Evolutionary conservation across 2,113 vertebrate species (phyloP).

Genomic region (Paedocypris sp.): DNA sequence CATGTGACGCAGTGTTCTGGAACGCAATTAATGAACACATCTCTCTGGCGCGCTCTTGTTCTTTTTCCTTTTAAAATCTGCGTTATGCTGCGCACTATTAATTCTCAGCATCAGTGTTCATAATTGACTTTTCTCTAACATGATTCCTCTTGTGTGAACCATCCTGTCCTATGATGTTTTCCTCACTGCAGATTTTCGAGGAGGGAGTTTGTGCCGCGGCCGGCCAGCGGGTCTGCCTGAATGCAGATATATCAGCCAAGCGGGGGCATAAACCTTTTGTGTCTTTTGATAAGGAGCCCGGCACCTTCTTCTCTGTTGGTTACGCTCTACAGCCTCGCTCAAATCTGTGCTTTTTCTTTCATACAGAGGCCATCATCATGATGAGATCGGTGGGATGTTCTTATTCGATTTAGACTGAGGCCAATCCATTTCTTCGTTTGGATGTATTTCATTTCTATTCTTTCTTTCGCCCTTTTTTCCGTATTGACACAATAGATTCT

Average conservation of each 20-base stretch:
- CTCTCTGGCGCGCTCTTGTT: constrained; percentile 28
- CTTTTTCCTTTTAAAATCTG: constrained; percentile 56
- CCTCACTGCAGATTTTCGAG: constrained; percentile 44
- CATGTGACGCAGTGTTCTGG: constrained; percentile 53
- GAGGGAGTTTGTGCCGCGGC: constrained; percentile 40
- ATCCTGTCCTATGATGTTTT: constrained; percentile 49
- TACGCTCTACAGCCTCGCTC: constrained; percentile 59
- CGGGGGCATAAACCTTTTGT: constrained; percentile 48
- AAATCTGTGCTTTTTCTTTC: constrained; percentile 58
- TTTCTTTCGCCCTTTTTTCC: constrained; percentile 31
- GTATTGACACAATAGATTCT: constrained; percentile 40
- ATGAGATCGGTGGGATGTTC: constrained; percentile 44
- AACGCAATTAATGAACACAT: constrained; percentile 61
- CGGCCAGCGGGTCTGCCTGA: constrained; percentile 30
- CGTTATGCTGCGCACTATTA: constrained; percentile 67
- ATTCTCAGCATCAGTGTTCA: constrained; percentile 56
- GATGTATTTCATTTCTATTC: constrained; percentile 54
- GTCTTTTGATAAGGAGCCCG: constrained; percentile 52
- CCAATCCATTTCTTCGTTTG: constrained; percentile 58
- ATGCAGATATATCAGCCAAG: constrained; percentile 43
- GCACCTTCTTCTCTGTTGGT: constrained; percentile 59
- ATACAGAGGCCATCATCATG: constrained; percentile 54
- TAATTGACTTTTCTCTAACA: constrained; percentile 72
- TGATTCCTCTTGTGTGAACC: constrained; percentile 58
- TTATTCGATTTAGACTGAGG: constrained; percentile 39